Evolutionary conservation across 2,797 vertebrate species (phyloP).

Genomic region (Paratrypauchen microcephalus): DNA sequence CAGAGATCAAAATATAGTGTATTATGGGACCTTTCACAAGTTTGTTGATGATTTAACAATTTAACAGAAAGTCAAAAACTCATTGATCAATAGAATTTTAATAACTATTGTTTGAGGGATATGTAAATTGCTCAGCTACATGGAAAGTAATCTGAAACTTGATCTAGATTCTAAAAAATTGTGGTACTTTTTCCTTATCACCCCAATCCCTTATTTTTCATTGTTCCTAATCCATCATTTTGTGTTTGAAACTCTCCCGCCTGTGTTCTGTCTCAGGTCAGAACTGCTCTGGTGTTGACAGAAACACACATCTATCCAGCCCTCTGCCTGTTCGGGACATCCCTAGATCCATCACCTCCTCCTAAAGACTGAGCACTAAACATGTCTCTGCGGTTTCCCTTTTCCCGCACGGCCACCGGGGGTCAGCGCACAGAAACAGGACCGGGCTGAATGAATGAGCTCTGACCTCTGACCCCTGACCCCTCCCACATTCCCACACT

Average conservation of each 20-base stretch:
- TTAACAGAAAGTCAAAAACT: too few species aligned
- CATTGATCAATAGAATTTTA: too few species aligned
- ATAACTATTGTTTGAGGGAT: too few species aligned
- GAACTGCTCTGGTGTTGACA: neutral
- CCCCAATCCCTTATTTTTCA: too few species aligned
- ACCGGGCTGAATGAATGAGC: conserved; percentile 22
- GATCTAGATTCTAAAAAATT: too few species aligned
- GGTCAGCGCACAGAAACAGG: conserved; percentile 22
- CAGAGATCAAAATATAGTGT: too few species aligned
- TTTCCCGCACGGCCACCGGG: conserved; percentile 29
- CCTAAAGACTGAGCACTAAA: conserved; percentile 1
- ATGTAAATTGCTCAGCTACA: too few species aligned
- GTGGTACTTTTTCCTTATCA: too few species aligned
- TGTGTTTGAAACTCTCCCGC: neutral
- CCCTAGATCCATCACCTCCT: conserved; percentile 24
- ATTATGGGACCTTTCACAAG: too few species aligned
- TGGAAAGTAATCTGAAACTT: too few species aligned
- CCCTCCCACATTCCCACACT: neutral
- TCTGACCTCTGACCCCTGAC: conserved; percentile 2
- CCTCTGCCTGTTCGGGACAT: neutral
- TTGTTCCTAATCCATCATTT: too few species aligned
- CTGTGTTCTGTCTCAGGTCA: neutral
- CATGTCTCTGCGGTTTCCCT: conserved; percentile 37
- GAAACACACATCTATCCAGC: neutral
- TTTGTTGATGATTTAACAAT: too few species aligned